phyloP scores from a whole-genome alignment of 1,140 invertebrate species.

The Liolophura sinensis region DNA sequence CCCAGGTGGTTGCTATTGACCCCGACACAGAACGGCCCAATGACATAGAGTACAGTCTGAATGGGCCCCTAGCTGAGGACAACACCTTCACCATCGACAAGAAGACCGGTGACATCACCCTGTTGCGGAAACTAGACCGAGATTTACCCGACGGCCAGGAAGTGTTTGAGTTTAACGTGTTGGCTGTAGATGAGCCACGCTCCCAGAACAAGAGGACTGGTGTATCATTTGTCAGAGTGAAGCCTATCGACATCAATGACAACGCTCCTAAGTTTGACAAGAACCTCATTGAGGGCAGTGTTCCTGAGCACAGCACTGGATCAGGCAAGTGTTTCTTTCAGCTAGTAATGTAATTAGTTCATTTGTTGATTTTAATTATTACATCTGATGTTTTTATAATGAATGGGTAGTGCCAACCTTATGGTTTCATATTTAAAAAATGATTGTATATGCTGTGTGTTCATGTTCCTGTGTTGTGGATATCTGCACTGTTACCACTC shows the following conservation, averaged over 20 bases:
- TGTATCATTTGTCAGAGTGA: slow-evolving; percentile 97
- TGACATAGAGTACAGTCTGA: slow-evolving; percentile 95
- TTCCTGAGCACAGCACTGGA: slow-evolving; percentile 39
- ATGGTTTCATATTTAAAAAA: no score
- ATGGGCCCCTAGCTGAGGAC: slow-evolving; percentile 93
- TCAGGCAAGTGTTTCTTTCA: slow-evolving; percentile 25
- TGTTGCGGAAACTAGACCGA: slow-evolving; percentile 84
- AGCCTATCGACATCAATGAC: slow-evolving; percentile 97
- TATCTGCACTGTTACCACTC: no score
- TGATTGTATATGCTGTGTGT: no score
- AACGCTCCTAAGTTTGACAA: slow-evolving; percentile 92
- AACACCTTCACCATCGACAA: slow-evolving; percentile 95
- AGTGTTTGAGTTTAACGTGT: slow-evolving; percentile 97
- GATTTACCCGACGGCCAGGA: slow-evolving; percentile 95
- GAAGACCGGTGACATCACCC: slow-evolving; percentile 66
- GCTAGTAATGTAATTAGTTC: no score
- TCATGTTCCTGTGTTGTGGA: no score
- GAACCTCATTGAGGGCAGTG: slow-evolving; percentile 34
- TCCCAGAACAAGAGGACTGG: slow-evolving; percentile 69
- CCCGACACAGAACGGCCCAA: slow-evolving; percentile 90
- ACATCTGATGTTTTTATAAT: no score
- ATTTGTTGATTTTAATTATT: no score
- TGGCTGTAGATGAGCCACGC: slow-evolving; percentile 90
- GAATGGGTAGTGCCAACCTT: no score
- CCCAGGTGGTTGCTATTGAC: slow-evolving; percentile 90